Evolutionary conservation across 1,140 invertebrate genomes (phyloP).

Genomic region (Drosophila oshimai): DNA sequence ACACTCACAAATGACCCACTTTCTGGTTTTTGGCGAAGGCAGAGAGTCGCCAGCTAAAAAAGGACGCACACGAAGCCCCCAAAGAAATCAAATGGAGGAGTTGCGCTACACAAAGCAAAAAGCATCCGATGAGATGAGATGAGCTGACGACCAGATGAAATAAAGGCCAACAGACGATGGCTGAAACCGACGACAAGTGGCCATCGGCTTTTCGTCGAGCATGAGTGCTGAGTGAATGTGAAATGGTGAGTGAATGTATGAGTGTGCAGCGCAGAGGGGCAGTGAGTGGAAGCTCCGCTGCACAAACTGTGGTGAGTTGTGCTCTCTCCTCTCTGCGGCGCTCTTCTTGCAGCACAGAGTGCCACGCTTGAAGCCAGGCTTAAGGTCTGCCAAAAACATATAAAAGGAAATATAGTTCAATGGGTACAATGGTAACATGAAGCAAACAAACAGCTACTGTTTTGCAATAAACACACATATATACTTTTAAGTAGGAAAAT

Average conservation of each 20-base stretch:
- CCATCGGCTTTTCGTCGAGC: neutral
- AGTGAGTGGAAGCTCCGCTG: conserved; percentile 26
- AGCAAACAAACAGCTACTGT: no score
- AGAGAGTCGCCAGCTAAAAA: conserved; percentile 31
- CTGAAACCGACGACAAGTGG: neutral
- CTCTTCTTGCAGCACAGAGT: neutral
- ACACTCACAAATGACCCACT: conserved; percentile 65
- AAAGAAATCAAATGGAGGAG: conserved; percentile 79
- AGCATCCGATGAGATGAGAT: conserved; percentile 17
- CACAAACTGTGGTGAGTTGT: conserved; percentile 27
- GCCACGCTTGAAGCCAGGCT: conserved; percentile 4
- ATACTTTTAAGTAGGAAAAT: no score
- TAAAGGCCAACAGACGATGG: conserved; percentile 7
- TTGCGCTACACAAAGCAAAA: conserved; percentile 47
- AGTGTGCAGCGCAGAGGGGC: conserved; percentile 4
- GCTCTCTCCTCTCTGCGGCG: neutral
- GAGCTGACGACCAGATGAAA: conserved; percentile 8
- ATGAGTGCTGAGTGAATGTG: neutral
- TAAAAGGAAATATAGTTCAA: no score
- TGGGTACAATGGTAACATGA: no score
- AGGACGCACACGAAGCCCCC: conserved; percentile 27
- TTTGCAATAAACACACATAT: no score
- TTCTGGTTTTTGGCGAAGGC: conserved; percentile 56
- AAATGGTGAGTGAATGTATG: neutral
- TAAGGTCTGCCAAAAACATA: neutral